Evolutionary conservation across 1,140 invertebrate species (phyloP), one percentile per base, ranked within the genome.

Genomic region (Tetragonula clypearis): DNA sequence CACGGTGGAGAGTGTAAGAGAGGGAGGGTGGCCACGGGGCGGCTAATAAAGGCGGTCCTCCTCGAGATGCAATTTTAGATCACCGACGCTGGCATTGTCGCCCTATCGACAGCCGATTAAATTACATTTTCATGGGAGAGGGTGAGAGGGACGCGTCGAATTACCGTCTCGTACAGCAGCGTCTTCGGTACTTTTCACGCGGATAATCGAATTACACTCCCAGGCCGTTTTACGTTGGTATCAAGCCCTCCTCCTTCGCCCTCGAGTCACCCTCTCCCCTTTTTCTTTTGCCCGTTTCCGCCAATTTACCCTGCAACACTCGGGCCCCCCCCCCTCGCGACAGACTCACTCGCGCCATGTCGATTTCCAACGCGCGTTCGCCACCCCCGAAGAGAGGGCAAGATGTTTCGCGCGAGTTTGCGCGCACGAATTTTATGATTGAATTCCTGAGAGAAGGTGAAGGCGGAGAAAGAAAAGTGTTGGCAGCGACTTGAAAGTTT

Each of bases 81-180:
- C 85, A 87, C 68, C 26, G 72, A 15, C 9, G 9, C 73, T 65
- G 76, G 62, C 82, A 87, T 90, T 90, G 86, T 90, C 88, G 88
- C 65, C 65, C 86, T 87, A 90, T 90, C 86, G 86, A 89, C 82
- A 80, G 79, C 68, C 88, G 86, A 89, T 89, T 90, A 90, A 90
- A 89, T 89, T 85, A 87, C 86, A 89, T 89, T 77, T 30, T 86
- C 79, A 74, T 75, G 41, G 65, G 53, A 85, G 82, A 55, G 35
- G 73, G 55, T 30, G 74, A 65, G n/a, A 56, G 75, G 49, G 71
- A 55, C 75, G 69, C 76, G 66, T 90, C 88, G 76, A 89, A 85
- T 89, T 90, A 89, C 88, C 79, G 82, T 60, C 75, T 82, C 88
- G 60, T 81, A 79, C 85, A 87, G 81, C 87, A 74, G 30, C 82